Conservation (phyloP, 2,113 vertebrate genomes). For the Delphinapterus leucas region DNA sequence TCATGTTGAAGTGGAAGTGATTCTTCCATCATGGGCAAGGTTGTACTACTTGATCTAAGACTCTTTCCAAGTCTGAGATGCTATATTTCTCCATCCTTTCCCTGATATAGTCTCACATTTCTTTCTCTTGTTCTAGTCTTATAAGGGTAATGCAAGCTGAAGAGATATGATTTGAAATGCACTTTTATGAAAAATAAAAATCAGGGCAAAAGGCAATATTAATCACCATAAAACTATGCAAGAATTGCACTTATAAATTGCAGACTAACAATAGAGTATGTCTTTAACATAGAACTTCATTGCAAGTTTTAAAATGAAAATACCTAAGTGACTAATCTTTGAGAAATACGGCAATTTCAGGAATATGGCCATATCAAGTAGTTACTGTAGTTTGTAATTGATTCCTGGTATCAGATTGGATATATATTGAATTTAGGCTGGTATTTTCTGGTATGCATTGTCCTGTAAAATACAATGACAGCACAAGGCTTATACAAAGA, state of each 20-base stretch:
- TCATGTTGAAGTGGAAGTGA: not conserved
- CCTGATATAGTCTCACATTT: not conserved
- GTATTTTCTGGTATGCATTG: not conserved
- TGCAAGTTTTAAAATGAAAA: not conserved
- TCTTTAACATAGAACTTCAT: not conserved
- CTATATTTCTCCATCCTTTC: not conserved
- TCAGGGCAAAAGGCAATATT: not conserved
- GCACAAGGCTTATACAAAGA: not conserved
- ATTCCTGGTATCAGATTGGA: not conserved
- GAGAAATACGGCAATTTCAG: not conserved
- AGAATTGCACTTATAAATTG: not conserved
- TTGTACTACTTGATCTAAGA: not conserved
- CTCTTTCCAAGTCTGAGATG: not conserved
- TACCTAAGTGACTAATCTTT: not conserved
- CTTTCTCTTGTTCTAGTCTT: not conserved
- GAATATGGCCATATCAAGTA: not conserved
- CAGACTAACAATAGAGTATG: not conserved
- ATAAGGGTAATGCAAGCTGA: not conserved
- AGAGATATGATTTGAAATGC: not conserved
- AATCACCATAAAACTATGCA: not conserved
- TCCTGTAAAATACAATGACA: not conserved
- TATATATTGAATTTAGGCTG: not conserved
- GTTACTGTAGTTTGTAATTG: not conserved
- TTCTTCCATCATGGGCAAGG: not conserved
- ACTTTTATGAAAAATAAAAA: not conserved